Percentiles rank a stretch among this genome's conserved stretches.
Evolutionary conservation across 2,888 invertebrate genomes (phyloP).

Genomic region (Pachydiplax longipennis): DNA sequence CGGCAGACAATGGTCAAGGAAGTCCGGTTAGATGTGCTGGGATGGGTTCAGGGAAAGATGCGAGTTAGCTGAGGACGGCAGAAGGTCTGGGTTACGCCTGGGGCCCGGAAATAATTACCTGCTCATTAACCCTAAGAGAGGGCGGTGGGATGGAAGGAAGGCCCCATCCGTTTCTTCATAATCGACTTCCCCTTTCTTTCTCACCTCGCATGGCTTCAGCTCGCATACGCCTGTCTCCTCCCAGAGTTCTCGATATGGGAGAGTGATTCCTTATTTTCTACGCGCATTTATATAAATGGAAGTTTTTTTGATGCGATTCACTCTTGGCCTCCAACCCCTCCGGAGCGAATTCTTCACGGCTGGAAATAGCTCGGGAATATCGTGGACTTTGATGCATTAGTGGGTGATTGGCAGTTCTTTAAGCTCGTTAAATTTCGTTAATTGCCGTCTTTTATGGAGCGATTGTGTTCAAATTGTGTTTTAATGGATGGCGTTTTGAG

Average conservation of each 20-base stretch:
- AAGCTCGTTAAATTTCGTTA: not conserved
- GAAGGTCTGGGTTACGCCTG: conserved; percentile 44
- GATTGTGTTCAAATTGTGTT: not conserved
- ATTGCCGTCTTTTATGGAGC: not conserved
- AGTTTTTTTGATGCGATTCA: not conserved
- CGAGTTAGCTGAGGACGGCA: not conserved
- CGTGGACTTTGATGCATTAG: not conserved
- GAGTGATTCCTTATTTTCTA: conserved; percentile 7
- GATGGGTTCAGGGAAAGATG: not conserved
- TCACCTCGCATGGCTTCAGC: conserved; percentile 9
- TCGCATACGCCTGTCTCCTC: conserved; percentile 19
- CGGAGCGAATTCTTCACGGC: not conserved
- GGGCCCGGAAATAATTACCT: conserved; percentile 41
- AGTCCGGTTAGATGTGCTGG: not conserved
- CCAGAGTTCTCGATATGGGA: conserved; percentile 12
- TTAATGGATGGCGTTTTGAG: not conserved
- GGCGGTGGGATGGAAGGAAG: not conserved
- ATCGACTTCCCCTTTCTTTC: conserved; percentile 26
- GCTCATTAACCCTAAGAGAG: conserved; percentile 32
- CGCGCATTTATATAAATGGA: not conserved
- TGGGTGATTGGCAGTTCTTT: not conserved
- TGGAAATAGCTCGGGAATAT: not conserved
- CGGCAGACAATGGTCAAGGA: not conserved
- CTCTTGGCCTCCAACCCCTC: not conserved
- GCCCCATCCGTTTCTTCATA: conserved; percentile 2